Conservation (phyloP, 2,113 vertebrate genomes). For the Malurus elegans region DNA sequence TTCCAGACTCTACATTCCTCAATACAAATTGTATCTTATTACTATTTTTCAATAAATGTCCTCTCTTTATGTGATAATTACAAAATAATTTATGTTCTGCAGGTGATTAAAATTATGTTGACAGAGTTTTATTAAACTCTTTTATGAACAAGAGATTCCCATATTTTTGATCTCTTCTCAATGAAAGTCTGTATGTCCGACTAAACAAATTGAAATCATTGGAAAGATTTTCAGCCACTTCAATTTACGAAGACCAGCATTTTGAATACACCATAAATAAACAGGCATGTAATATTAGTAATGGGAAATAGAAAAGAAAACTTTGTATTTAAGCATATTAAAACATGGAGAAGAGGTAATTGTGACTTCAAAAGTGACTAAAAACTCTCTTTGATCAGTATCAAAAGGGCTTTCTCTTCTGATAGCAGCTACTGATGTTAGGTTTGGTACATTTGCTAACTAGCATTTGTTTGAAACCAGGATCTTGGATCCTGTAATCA, state of each 20-base stretch:
- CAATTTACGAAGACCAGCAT: not conserved
- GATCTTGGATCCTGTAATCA: not conserved
- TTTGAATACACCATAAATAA: not conserved
- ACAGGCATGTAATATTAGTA: not conserved
- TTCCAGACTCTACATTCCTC: not conserved
- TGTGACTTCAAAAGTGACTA: not conserved
- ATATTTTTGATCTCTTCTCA: not conserved
- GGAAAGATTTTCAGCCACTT: not conserved
- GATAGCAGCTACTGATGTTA: not conserved
- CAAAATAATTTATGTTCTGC: not conserved
- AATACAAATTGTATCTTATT: not conserved
- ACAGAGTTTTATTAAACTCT: not conserved
- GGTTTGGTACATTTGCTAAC: not conserved
- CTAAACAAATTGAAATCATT: not conserved
- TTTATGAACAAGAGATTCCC: accelerated
- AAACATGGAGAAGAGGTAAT: not conserved
- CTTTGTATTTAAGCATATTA: not conserved
- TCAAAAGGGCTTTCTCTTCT: not conserved
- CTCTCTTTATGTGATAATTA: not conserved
- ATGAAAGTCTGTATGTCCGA: not conserved
- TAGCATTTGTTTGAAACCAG: not conserved
- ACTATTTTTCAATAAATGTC: not conserved
- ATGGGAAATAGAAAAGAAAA: not conserved
- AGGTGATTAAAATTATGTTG: not conserved
- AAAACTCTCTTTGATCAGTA: not conserved